These are phyloP conservation scores for Pachydiplax longipennis DNA, from an alignment of 2,888 invertebrate species.

Conservation along the genomic window DNA sequence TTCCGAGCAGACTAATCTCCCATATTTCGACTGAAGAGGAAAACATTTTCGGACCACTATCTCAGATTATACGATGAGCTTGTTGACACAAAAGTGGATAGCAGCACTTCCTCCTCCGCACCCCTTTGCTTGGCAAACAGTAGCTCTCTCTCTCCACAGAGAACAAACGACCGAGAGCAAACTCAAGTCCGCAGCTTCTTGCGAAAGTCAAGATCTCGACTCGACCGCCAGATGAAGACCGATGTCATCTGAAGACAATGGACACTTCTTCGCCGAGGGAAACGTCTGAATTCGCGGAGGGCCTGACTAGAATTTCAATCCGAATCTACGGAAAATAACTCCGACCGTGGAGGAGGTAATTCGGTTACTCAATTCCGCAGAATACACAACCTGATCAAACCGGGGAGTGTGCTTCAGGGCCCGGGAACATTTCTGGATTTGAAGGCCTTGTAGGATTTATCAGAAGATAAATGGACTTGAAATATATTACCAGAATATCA, in stretches of 20 bases:
- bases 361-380: background rate
- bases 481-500: too few species aligned
- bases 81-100: constrained; percentile 32
- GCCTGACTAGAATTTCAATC: background rate
- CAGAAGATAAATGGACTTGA: too few species aligned
- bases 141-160: background rate
- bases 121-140: background rate
- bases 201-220: background rate
- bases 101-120: background rate
- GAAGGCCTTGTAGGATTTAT: too few species aligned
- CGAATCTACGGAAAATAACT: background rate
- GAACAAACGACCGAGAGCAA: background rate
- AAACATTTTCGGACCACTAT: background rate
- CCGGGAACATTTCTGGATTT: too few species aligned
- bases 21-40: background rate
- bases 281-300: too few species aligned
- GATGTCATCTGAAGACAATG: too few species aligned
- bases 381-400: too few species aligned
- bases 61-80: constrained; percentile 9
- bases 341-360: background rate
- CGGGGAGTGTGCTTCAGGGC: too few species aligned
- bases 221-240: background rate
- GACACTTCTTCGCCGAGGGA: too few species aligned
- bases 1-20: background rate
- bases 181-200: background rate